Conservation (phyloP, 2,113 vertebrate species). For the Apteryx owenii region DNA sequence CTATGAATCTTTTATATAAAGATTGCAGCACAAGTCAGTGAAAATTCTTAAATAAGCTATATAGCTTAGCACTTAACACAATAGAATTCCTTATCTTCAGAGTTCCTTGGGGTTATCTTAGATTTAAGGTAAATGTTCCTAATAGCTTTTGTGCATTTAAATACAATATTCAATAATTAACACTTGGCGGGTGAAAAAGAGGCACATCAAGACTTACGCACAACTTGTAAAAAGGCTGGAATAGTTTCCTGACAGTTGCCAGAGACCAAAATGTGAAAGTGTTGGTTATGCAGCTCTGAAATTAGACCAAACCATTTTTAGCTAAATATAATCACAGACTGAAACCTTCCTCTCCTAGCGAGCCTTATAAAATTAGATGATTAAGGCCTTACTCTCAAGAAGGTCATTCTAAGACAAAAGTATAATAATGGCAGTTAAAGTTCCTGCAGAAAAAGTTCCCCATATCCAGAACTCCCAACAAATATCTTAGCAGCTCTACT, state of each 20-base stretch:
- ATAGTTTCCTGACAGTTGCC: neutral
- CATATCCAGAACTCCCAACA: neutral
- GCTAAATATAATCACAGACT: neutral
- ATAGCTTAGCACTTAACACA: neutral
- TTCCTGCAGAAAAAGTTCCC: neutral
- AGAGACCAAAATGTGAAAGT: neutral
- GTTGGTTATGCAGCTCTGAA: neutral
- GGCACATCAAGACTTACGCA: neutral
- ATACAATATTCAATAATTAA: neutral
- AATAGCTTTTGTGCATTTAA: neutral
- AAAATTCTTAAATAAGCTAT: neutral
- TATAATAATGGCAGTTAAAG: neutral
- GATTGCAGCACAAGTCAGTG: neutral
- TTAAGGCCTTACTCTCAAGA: neutral
- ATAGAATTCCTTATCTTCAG: neutral
- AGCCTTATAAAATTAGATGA: neutral
- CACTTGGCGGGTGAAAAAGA: neutral
- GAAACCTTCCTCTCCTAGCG: neutral
- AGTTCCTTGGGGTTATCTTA: neutral
- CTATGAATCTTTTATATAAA: neutral
- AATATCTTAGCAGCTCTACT: neutral
- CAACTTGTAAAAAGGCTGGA: neutral
- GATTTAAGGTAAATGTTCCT: neutral
- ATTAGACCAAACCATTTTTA: neutral
- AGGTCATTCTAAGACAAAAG: neutral